Base-by-base conservation (phyloP, 2,888 invertebrate species). In the Myopa tessellatipennis region DNA sequence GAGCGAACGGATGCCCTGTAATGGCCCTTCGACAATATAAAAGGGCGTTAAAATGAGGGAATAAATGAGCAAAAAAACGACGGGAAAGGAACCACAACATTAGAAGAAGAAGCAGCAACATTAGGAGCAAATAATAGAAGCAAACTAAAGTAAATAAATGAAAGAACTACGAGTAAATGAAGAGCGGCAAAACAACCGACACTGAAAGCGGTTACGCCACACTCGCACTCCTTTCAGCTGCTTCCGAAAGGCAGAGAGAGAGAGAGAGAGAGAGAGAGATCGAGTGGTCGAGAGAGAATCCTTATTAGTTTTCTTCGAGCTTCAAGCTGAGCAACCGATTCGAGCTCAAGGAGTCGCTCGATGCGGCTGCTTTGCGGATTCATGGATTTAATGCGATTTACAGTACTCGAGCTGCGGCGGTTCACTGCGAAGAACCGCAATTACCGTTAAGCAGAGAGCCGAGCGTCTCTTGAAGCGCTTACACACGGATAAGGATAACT, bases 1-100 rank as follows among this genome's bases (percentile, higher is more conserved):
- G 26, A 7, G 7, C 16, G 40, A 10, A 36, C 38, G 74, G 75
- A 68, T 65, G 60, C 55, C 38, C 65, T 82, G 85, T 86, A 86
- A 87, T 86, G 86, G 85, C 85, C 84, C 83, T 86, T 85, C 85
- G 86, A 85, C 87, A 87, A 87, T 87, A 86, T 83, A 83, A 85
- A 86, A 86, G 86, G 85, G 83, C 83, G 84, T 82, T 85, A 86
- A 86, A 87, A 87, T 84, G 85, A 86, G 85, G 84, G 83, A 86
- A 85, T 85, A 86, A 86, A 86, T 83, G 84, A 84, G 77, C 76
- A 78, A 76, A 45, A n/a, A 36, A n/a, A 58, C 45, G 0, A 16
- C 12, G 71, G 34, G 16, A 45, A 18, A 45, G 68, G 45, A 12
- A 40, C 12, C 40, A 18, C 10, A 69, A 26, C 26, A 26, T 26